phyloP scores from a whole-genome alignment of 2,113 vertebrate genomes.

The Onychostruthus taczanowskii region DNA sequence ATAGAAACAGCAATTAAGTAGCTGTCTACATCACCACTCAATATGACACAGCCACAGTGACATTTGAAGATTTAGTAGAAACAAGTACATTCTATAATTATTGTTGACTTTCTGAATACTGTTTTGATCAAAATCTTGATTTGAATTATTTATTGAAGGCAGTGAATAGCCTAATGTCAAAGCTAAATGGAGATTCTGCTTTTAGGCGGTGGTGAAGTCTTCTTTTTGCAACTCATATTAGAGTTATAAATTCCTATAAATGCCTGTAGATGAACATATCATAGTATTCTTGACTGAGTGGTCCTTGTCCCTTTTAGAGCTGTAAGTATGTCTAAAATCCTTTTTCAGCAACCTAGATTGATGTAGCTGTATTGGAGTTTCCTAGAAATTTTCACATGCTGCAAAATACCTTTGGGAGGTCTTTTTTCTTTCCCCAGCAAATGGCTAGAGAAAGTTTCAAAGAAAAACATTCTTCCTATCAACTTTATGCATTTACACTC shows the following conservation, averaged over 20 bases:
- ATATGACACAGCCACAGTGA: neutral
- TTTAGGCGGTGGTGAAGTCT: neutral
- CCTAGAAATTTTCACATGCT: neutral
- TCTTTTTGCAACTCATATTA: neutral
- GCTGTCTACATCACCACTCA: neutral
- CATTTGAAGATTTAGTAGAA: neutral
- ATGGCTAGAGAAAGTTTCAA: neutral
- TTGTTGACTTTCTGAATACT: constrained; percentile 1
- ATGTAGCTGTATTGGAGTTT: neutral
- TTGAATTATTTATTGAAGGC: neutral
- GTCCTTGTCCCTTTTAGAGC: neutral
- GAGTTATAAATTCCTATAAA: neutral
- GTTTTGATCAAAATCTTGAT: neutral
- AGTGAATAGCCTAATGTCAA: neutral
- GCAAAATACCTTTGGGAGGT: neutral
- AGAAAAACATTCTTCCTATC: neutral
- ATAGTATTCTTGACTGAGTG: neutral
- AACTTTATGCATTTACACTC: neutral
- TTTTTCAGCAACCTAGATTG: neutral
- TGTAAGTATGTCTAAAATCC: neutral
- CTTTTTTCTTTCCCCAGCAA: neutral
- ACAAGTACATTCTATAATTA: neutral
- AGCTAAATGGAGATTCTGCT: neutral
- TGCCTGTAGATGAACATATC: neutral
- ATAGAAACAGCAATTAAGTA: neutral